Evolutionary conservation across 2,113 vertebrate genomes (phyloP), one percentile per base, ranked within the genome.

Genomic region (Heteronetta atricapilla): DNA sequence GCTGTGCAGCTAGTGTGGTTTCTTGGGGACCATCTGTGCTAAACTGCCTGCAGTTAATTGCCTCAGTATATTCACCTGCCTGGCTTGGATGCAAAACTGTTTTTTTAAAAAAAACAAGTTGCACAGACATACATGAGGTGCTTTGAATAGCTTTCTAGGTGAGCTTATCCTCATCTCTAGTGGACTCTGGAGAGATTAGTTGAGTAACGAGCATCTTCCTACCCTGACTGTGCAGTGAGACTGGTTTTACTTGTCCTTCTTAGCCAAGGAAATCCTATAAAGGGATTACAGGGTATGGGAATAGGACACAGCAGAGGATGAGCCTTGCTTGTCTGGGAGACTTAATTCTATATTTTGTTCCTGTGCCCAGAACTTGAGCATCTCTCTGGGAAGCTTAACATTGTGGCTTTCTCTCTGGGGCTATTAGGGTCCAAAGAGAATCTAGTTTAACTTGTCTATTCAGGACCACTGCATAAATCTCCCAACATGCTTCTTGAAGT

Each of bases 1-100:
- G 90, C 95, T 95, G 95, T 88, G 88, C 69, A 48, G 81, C 44
- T 66, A 58, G 1, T 33, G 92, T 53, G 36, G 42, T 40, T 91
- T 95, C 88, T 74, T 92, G 82, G 92, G 93, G 82, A n/a, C 89
- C 94, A 86, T 97, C 95, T 95, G 93, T 95, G 94, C 94, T 88
- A 82, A 89, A 19, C 76, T 93, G 90, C 60, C 80, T 92, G 85
- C 11, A 40, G 56, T 42, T 95, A 91, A 83, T 91, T 95, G 89
- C 80, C 74, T 93, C 64, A 52, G 52, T 91, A 12, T n/a, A 17
- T 72, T 93, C 68, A 83, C 85, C 76, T 96, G 74, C 56, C 88
- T 93, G 68, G 42, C 68, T 86, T 23, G 62, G 74, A 76, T 94
- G 70, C 48, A 63, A 31, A 73, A 69, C 34, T 36, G 13, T 48